A percentile compares a stretch with the other conserved stretches of the same genome.
Conservation (phyloP, 2,797 vertebrate genomes). For the Vireo griseus region DNA sequence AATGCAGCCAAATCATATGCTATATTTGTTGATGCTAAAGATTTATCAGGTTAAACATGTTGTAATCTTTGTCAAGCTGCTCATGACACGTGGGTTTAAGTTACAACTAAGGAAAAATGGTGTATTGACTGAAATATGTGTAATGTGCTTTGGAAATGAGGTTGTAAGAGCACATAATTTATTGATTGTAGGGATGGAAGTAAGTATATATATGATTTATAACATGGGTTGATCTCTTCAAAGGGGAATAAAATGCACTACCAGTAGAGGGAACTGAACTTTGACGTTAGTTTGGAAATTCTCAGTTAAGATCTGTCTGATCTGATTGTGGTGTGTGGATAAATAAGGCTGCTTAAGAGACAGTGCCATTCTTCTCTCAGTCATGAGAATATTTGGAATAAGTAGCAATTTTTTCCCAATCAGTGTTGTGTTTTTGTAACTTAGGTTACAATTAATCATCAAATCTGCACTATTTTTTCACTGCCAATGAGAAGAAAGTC, state of each 20-base stretch:
- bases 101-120: constrained; percentile 37
- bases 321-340: neutral
- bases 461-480: constrained; percentile 41
- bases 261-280: constrained; percentile 47
- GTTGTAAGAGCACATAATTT: constrained; percentile 52
- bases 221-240: constrained; percentile 51
- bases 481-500: constrained; percentile 25
- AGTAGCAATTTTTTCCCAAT: neutral
- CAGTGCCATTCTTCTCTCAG: neutral
- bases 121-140: constrained; percentile 49
- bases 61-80: constrained; percentile 62
- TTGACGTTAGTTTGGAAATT: constrained; percentile 4
- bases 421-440: constrained; percentile 7
- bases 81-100: constrained; percentile 56
- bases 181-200: constrained; percentile 62
- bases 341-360: neutral
- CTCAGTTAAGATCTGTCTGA: neutral
- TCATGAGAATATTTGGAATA: neutral
- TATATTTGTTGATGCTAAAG: constrained; percentile 52
- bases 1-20: constrained; percentile 61
- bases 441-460: neutral
- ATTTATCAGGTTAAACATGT: constrained; percentile 64
- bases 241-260: constrained; percentile 49
- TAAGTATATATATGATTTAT: constrained; percentile 62
- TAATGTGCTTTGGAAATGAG: constrained; percentile 45